Conservation (phyloP, 2,113 vertebrate species). For the Cavia porcellus region DNA sequence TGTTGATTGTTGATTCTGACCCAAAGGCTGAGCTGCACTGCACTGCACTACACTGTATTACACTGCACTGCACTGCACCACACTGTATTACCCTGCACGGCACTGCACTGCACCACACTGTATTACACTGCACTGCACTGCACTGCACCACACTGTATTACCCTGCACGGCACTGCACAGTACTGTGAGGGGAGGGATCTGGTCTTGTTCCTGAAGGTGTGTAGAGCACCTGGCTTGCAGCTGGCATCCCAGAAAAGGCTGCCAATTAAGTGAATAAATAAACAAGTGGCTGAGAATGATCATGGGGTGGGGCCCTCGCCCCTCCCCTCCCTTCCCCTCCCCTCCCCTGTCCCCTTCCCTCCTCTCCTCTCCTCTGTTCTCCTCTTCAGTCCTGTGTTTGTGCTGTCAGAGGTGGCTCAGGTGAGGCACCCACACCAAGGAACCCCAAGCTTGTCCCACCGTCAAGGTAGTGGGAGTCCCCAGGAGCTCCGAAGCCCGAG, state of each 20-base stretch:
- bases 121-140: no score
- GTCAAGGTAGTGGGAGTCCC: no score
- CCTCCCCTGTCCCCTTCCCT: no score
- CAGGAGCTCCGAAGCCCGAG: not conserved
- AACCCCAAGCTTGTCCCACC: not conserved
- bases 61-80: no score
- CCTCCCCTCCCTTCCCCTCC: not conserved
- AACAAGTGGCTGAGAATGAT: not conserved
- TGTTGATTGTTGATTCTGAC: not conserved
- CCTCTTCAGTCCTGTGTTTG: not conserved
- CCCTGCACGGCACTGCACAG: no score
- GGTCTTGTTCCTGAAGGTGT: not conserved
- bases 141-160: no score
- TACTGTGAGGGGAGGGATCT: not conserved
- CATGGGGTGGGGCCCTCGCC: no score
- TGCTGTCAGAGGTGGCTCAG: not conserved
- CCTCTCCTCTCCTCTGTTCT: not conserved
- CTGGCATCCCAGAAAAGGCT: not conserved
- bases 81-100: no score
- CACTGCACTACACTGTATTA: no score
- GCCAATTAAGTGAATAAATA: not conserved
- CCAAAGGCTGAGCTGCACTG: not conserved
- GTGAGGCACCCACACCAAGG: not conserved
- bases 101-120: no score
- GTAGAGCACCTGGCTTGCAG: not conserved